phyloP scores from a whole-genome alignment of 2,113 vertebrate genomes.

The Struthidea cinerea region DNA sequence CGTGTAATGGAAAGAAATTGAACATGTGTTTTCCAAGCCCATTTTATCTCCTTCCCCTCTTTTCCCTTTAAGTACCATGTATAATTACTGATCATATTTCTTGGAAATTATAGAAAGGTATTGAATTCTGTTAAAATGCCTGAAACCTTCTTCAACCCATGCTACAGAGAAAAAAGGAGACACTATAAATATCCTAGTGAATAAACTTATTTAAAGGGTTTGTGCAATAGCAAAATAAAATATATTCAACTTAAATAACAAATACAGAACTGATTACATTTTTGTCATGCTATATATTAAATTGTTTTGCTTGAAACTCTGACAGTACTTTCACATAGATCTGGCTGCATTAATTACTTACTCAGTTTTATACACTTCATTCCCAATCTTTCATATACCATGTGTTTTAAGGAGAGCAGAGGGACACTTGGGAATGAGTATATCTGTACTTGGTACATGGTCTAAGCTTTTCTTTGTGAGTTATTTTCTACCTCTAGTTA shows the following conservation, averaged over 20 bases:
- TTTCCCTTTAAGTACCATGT: not conserved
- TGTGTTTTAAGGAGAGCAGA: not conserved
- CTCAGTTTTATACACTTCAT: not conserved
- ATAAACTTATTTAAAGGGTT: not conserved
- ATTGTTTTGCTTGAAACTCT: not conserved
- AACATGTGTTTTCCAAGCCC: not conserved
- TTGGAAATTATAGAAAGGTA: not conserved
- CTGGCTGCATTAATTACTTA: not conserved
- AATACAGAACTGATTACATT: not conserved
- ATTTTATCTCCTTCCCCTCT: not conserved
- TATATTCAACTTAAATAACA: not conserved
- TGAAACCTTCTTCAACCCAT: not conserved
- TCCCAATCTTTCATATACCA: not conserved
- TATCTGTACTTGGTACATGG: not conserved
- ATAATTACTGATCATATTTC: not conserved
- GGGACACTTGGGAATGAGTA: not conserved
- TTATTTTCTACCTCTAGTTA: not conserved
- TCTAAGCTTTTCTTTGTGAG: not conserved
- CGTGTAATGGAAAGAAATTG: not conserved
- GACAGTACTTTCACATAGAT: not conserved
- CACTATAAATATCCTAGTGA: not conserved
- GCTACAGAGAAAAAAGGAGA: not conserved
- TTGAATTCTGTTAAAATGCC: not conserved
- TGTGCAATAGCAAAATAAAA: not conserved
- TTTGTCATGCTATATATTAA: not conserved